Evolutionary conservation across 2,888 invertebrate genomes (phyloP), one percentile per base, ranked within the genome.

Genomic region (Erynnis tages): DNA sequence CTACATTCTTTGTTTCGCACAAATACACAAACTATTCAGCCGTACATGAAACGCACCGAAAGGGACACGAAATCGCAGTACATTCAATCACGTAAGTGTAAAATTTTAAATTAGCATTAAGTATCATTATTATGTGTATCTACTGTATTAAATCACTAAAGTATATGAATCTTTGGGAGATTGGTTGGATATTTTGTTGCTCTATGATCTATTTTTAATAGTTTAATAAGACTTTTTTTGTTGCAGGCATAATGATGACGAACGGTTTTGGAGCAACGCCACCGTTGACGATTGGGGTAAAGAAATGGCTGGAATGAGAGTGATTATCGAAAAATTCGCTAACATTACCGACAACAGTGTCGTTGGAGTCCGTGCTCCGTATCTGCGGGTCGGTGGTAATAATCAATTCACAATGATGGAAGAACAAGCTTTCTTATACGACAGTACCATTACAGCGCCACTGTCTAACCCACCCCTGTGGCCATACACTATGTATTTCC

Each of bases 401-500:
- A 96, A 96, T 79, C 97, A 97, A 85, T 98, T 98, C 88, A 96
- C 96, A 67, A 98, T 98, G 97, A 97, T 98, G 97, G 95, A 96
- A 81, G 97, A 97, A 80, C 96, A 97, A 78, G 96, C 96, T 7
- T 98, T 98, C 92, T 89, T 96, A 38, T 98, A 98, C 77, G 98
- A 98, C 82, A 97, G 97, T 34, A 97, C 98, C 44, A 97, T 98
- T 76, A 97, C 97, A 0, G 96, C 97, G 1, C 96, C 97, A 0
- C 90, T 97, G 27, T 95, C 95, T 62, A 96, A 97, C 76, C 96
- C 96, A 13, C 97, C 97, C 46, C 93, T 97, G 62, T 98, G 98
- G 98, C 98, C 98, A 2, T 98, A 98, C 91, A 98, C 98, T 53
- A 95, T 98, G 94, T 98, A 98, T 91, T 98, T 97, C 93, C 93